Evolutionary conservation across 2,888 invertebrate genomes (phyloP).

Genomic region (Drosophila neonasuta): DNA sequence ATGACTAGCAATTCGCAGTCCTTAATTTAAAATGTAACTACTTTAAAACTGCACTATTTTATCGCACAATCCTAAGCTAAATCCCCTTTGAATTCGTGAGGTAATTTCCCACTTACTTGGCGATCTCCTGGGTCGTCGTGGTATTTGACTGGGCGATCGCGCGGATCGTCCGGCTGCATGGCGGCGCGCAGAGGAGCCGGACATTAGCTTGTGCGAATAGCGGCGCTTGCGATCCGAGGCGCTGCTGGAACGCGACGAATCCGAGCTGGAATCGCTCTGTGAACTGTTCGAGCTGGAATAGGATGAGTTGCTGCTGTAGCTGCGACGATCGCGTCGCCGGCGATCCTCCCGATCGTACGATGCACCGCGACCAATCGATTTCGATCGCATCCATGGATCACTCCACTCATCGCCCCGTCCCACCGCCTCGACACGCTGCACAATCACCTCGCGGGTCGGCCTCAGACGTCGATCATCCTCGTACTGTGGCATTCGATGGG

Average conservation of each 20-base stretch:
- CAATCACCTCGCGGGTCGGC: slow-evolving; percentile 89
- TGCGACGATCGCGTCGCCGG: slow-evolving; percentile 80
- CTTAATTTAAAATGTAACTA: no score
- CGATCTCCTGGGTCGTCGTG: slow-evolving; percentile 74
- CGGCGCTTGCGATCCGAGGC: slow-evolving; percentile 78
- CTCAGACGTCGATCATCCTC: slow-evolving; percentile 85
- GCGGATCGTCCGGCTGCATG: slow-evolving; percentile 62
- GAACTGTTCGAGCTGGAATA: slow-evolving; percentile 87
- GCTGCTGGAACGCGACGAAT: slow-evolving; percentile 80
- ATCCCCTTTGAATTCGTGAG: no score
- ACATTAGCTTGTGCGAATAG: slow-evolving; percentile 78
- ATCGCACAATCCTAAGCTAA: no score
- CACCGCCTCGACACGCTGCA: slow-evolving; percentile 85
- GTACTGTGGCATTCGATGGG: slow-evolving; percentile 84
- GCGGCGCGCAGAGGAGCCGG: slow-evolving; percentile 56
- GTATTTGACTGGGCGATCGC: slow-evolving; percentile 78
- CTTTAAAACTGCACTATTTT: no score
- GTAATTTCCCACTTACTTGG: slow-evolving; percentile 73
- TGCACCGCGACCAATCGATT: slow-evolving; percentile 84
- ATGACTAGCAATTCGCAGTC: no score
- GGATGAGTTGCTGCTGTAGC: slow-evolving; percentile 81
- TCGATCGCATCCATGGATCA: slow-evolving; percentile 95
- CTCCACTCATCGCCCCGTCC: slow-evolving; percentile 94
- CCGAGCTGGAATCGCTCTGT: slow-evolving; percentile 85
- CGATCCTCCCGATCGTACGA: slow-evolving; percentile 79